Evolutionary conservation across 2,113 vertebrate genomes (phyloP).

Genomic region (Probosciger aterrimus): DNA sequence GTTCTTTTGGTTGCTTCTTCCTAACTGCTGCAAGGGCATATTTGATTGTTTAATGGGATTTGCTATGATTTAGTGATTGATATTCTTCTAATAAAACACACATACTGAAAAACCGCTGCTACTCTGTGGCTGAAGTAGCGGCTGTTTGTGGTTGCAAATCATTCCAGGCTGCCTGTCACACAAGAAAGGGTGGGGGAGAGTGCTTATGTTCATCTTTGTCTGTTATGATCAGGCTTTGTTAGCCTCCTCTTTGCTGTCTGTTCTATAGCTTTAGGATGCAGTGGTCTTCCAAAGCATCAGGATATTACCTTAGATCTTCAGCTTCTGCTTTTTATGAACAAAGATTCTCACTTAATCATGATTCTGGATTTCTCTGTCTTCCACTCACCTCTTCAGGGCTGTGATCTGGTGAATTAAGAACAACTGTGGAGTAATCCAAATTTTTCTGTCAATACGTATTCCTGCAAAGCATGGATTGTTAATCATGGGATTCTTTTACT

Average conservation of each 20-base stretch:
- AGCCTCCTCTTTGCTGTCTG: background rate
- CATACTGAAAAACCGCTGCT: background rate
- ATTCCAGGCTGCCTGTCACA: background rate
- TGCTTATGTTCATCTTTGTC: background rate
- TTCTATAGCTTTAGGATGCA: background rate
- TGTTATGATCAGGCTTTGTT: background rate
- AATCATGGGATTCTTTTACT: background rate
- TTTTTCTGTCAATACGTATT: background rate
- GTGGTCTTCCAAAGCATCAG: background rate
- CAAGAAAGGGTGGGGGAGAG: background rate
- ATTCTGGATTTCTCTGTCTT: background rate
- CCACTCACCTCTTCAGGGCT: background rate
- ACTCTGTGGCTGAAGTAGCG: background rate
- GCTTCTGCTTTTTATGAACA: background rate
- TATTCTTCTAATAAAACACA: background rate
- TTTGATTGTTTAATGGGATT: background rate
- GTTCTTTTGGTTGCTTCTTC: background rate
- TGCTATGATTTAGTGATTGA: background rate
- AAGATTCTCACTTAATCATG: background rate
- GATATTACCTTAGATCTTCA: background rate
- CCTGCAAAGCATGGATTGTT: background rate
- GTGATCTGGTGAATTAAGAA: background rate
- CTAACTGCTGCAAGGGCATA: background rate
- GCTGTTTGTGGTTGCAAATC: background rate
- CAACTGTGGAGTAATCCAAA: background rate